A percentile compares a stretch with the other conserved stretches of the same genome.
Conservation (phyloP, 2,888 invertebrate genomes). For the Acutogordius australiensis region DNA sequence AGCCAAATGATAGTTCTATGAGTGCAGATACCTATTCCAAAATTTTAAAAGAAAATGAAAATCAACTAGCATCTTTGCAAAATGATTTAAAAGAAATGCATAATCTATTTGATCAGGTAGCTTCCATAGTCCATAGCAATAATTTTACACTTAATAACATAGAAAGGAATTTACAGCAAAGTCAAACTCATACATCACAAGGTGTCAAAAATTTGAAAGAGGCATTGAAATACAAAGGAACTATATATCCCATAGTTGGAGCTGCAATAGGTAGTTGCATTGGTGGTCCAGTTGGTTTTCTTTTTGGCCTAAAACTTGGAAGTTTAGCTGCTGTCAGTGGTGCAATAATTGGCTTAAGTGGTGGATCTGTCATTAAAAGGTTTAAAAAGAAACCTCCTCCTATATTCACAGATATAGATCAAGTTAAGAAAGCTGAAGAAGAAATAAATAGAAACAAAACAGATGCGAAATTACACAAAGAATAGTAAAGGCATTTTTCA, state of each 20-base stretch:
- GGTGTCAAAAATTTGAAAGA: background rate
- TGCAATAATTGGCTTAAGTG: background rate
- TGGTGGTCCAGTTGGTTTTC: slow-evolving; percentile 5
- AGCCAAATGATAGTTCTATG: background rate
- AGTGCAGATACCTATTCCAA: background rate
- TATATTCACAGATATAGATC: too few relatives aligned
- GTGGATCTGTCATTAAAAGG: background rate
- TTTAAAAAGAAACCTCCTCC: background rate
- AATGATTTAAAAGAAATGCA: background rate
- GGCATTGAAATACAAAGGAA: background rate
- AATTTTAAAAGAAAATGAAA: background rate
- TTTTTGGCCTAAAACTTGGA: background rate
- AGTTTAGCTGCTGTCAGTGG: slow-evolving; percentile 1
- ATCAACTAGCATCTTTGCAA: background rate
- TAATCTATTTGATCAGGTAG: background rate
- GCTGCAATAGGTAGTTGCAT: background rate
- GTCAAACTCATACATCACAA: background rate
- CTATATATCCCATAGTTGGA: background rate
- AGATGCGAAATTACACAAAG: too few relatives aligned
- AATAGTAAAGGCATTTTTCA: too few relatives aligned
- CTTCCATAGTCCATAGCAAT: background rate
- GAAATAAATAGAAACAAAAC: too few relatives aligned
- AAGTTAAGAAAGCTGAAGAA: too few relatives aligned
- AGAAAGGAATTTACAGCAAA: background rate
- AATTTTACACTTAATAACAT: background rate